Conservation (phyloP, 1,140 invertebrate species). For the Oncopeltus fasciatus region DNA sequence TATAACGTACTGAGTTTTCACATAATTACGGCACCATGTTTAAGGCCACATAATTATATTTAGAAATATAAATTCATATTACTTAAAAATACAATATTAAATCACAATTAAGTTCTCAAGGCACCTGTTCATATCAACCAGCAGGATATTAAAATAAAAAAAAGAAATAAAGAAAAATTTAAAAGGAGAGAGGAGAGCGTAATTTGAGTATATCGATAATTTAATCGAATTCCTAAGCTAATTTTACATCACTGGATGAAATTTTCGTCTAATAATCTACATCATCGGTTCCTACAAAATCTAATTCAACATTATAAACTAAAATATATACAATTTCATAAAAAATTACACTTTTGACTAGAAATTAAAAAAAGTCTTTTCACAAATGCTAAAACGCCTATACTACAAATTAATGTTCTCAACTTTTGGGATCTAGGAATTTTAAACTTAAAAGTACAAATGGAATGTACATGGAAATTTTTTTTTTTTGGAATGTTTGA, state of each 20-base stretch:
- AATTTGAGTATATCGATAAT: not conserved
- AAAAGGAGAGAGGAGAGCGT: not conserved
- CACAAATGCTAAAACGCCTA: not conserved
- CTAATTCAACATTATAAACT: not conserved
- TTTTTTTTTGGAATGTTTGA: not conserved
- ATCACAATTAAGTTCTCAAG: constrained; percentile 3
- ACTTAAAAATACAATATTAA: not conserved
- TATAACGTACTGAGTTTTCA: not conserved
- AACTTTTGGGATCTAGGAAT: no score
- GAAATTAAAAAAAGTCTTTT: constrained; percentile 18
- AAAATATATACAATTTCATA: not conserved
- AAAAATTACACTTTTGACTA: constrained; percentile 16
- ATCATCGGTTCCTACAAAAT: not conserved
- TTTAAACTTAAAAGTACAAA: no score
- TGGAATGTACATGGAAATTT: not conserved
- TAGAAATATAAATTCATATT: not conserved
- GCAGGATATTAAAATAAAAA: no score
- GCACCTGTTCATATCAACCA: constrained; percentile 4
- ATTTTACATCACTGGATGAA: not conserved
- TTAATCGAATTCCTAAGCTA: not conserved
- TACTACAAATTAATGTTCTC: not conserved
- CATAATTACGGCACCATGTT: not conserved
- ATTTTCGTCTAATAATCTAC: not conserved
- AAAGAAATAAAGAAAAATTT: no score
- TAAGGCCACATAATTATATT: not conserved